Evolutionary conservation across 53 echinoderm and acorn worm genomes (phyloP).

Genomic region (Mesocentrotus franciscanus): DNA sequence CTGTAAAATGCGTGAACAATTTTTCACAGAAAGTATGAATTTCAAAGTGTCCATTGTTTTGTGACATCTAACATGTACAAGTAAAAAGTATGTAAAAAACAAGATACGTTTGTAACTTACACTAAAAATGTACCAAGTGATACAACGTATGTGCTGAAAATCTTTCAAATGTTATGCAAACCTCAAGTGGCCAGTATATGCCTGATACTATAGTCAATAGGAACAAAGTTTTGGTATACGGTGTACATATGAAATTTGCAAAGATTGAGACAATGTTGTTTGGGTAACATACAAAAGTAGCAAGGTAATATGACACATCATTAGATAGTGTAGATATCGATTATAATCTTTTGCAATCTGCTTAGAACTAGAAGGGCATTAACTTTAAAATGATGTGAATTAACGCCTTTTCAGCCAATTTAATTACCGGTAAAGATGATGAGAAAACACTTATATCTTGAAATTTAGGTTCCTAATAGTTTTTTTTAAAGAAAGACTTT

Average conservation of each 20-base stretch:
- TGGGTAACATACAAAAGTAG: not conserved
- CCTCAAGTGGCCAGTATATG: not conserved
- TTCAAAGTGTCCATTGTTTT: not conserved
- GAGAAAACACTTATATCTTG: no score
- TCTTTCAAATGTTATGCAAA: not conserved
- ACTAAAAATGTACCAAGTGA: not conserved
- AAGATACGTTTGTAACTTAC: not conserved
- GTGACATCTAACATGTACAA: not conserved
- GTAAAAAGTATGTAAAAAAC: not conserved
- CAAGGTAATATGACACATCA: not conserved
- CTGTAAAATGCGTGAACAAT: not conserved
- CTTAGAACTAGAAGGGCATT: no score
- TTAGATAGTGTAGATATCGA: not conserved
- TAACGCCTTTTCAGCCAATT: no score
- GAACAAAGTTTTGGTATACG: not conserved
- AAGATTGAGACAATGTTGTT: not conserved
- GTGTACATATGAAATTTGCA: not conserved
- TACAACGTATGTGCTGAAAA: not conserved
- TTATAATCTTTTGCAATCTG: no score
- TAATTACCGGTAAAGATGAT: no score
- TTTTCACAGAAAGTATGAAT: not conserved
- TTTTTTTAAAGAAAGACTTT: no score
- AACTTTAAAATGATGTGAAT: no score
- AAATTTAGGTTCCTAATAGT: no score
- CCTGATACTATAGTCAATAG: no score